These are phyloP conservation scores for Dermatemys mawii DNA, from an alignment of 2,113 vertebrate species.

Conservation along the genomic window DNA sequence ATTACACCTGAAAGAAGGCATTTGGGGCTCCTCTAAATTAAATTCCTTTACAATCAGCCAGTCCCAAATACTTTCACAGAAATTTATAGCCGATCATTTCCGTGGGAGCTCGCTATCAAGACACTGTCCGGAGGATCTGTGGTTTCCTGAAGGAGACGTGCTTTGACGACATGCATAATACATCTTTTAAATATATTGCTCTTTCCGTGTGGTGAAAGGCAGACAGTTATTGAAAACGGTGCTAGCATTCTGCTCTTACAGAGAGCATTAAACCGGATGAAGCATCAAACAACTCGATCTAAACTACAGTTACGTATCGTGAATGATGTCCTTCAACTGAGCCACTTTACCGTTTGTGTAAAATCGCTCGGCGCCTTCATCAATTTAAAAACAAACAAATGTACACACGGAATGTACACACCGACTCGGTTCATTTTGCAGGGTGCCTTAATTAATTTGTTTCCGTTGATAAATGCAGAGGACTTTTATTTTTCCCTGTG, in stretches of 20 bases:
- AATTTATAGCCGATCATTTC: constrained; percentile 36
- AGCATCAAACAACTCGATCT: neutral
- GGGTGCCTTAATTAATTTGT: neutral
- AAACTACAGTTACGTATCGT: neutral
- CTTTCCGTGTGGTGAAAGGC: constrained; percentile 46
- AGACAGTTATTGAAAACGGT: constrained; percentile 51
- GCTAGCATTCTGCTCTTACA: constrained; percentile 24
- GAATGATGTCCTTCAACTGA: neutral
- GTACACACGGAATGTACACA: too few species aligned
- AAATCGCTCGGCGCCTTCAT: neutral
- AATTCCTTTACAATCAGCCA: constrained; percentile 19
- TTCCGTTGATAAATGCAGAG: neutral
- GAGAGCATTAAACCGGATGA: neutral
- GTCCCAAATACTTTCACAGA: neutral
- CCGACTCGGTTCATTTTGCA: rapidly evolving
- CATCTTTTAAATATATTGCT: constrained; percentile 31
- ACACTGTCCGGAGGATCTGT: too few species aligned
- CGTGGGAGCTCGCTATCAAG: constrained; percentile 14
- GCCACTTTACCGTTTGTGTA: neutral
- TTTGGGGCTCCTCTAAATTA: constrained; percentile 8
- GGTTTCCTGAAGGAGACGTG: too few species aligned
- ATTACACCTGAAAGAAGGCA: constrained; percentile 22
- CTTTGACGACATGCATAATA: constrained; percentile 12
- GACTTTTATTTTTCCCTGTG: neutral
- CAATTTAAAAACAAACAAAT: neutral